Conservation (phyloP, 2,888 invertebrate species). For the Ommatoiulus sabulosus region DNA sequence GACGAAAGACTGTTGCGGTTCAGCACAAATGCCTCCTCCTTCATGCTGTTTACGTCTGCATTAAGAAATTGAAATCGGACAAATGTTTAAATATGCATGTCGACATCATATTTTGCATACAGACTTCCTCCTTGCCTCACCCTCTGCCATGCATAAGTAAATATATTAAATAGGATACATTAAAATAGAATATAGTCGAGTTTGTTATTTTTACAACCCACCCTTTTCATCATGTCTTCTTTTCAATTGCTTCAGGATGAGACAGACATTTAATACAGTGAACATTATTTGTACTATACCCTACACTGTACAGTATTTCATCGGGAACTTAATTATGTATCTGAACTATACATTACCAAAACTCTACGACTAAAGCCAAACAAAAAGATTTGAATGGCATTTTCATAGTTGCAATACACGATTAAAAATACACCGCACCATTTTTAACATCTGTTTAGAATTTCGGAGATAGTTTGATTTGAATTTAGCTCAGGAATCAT, state of each 20-base stretch:
- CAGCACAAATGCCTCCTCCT: neutral
- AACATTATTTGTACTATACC: too few species aligned
- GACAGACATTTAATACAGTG: neutral
- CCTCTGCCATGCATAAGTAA: neutral
- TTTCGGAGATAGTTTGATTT: neutral
- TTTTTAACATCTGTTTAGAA: neutral
- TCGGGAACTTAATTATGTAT: too few species aligned
- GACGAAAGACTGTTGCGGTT: neutral
- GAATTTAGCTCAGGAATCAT: neutral
- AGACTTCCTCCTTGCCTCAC: neutral
- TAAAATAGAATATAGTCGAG: neutral
- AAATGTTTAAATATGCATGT: neutral
- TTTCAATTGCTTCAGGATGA: neutral
- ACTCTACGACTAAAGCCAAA: too few species aligned
- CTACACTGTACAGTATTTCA: too few species aligned
- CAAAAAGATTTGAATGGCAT: neutral
- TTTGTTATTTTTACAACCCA: neutral
- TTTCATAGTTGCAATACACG: neutral
- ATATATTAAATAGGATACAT: slow-evolving; percentile 14
- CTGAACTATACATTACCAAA: too few species aligned
- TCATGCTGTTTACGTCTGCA: slow-evolving; percentile 11
- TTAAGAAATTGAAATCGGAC: slow-evolving; percentile 19
- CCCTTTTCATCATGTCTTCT: neutral
- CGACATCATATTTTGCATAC: neutral
- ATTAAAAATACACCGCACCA: neutral